These are phyloP conservation scores for Cichladusa arquata DNA, from an alignment of 2,113 vertebrate genomes.

Conservation along the genomic window DNA sequence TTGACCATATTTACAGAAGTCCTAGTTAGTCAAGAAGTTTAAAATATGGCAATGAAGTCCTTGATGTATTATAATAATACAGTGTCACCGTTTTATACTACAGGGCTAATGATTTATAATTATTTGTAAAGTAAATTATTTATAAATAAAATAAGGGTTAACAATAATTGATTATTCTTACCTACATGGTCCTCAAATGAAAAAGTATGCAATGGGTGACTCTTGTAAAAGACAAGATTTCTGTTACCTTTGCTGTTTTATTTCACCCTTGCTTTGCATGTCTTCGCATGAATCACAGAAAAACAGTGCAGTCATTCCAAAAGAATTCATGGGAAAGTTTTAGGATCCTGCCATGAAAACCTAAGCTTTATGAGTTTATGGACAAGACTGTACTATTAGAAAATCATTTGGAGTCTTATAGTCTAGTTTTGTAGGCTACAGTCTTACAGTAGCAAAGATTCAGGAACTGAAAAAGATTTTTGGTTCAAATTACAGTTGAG, in stretches of 20 bases:
- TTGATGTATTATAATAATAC: neutral
- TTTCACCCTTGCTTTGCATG: neutral
- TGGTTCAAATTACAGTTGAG: slow-evolving; percentile 34
- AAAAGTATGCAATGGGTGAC: neutral
- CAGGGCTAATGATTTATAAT: neutral
- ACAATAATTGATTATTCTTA: neutral
- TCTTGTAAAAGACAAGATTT: neutral
- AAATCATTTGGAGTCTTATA: neutral
- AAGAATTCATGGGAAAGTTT: neutral
- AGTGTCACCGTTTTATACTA: neutral
- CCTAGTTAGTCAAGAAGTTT: neutral
- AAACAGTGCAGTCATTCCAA: neutral
- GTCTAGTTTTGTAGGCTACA: neutral
- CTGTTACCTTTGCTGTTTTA: neutral
- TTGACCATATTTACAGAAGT: neutral
- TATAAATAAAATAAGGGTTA: neutral
- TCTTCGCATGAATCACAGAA: neutral
- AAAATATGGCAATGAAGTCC: neutral
- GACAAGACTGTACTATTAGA: neutral
- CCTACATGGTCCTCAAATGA: neutral
- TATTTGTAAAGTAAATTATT: neutral
- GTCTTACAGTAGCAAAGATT: neutral
- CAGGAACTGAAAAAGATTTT: slow-evolving; percentile 11
- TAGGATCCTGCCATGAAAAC: neutral
- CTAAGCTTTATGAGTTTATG: neutral